Conservation (phyloP, 2,797 vertebrate genomes). For the Eulemur albifrons region DNA sequence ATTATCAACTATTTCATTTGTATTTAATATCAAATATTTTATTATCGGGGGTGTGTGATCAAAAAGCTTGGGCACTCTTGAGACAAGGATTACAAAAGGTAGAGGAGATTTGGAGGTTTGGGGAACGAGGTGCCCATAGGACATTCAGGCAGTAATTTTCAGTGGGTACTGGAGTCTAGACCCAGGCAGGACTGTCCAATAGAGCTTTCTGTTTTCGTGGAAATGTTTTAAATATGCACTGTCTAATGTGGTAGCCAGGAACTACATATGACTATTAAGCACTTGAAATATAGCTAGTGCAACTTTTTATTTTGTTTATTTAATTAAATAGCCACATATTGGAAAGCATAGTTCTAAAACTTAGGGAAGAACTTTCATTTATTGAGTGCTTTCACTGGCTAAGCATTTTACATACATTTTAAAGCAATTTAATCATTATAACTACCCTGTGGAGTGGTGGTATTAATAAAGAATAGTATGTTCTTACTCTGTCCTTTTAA, state of each 20-base stretch:
- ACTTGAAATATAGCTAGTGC: not conserved
- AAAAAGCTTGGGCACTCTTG: not conserved
- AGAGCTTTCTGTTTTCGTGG: not conserved
- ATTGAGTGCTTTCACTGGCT: not conserved
- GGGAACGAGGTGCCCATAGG: not conserved
- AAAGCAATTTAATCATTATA: not conserved
- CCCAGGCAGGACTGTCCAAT: not conserved
- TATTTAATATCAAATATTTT: not conserved
- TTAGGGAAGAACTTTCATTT: not conserved
- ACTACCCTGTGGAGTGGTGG: not conserved
- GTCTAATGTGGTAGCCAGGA: not conserved
- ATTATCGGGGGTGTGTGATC: not conserved
- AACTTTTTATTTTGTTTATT: not conserved
- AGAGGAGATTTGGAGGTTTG: not conserved
- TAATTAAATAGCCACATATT: not conserved
- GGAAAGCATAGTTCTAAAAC: not conserved
- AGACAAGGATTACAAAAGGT: not conserved
- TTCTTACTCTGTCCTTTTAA: not conserved
- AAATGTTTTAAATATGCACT: not conserved
- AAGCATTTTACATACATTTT: not conserved
- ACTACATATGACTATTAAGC: not conserved
- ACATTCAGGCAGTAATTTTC: not conserved
- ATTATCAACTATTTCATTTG: not conserved
- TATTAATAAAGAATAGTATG: not conserved
- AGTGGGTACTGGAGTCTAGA: not conserved